Evolutionary conservation across 2,797 vertebrate species (phyloP), one percentile per base, ranked within the genome.

Genomic region (Parotocinclus haroldoi): DNA sequence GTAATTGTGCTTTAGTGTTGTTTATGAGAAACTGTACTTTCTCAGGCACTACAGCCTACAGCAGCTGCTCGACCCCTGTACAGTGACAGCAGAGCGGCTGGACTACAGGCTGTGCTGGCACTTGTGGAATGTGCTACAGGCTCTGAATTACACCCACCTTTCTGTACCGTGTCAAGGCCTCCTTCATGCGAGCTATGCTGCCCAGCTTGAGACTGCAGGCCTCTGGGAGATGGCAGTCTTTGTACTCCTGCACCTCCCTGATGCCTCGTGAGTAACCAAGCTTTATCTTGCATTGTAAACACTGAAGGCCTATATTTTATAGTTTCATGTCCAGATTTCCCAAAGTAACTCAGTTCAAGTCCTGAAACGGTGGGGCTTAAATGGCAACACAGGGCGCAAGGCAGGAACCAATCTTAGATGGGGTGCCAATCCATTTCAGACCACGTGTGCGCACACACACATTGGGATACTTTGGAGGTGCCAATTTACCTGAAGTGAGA

Each of bases 71-170:
- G 95, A 98, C 13, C 95, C 96, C n/a, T 84, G 89, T 65, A 93
- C 92, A 0, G 40, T 95, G 39, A 97, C 93, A 0, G 84, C 85
- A 0, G 87, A 93, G 79, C 92, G 91, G 3, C 83, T 98, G 84
- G 96, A 99, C 64, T 93, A 92, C 77, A 89, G 95, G 1, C 92
- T 99, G 7, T 94, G 92, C 66, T 98, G 96, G 96, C 95, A 98
- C 83, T 86, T 99, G 49, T 98, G 96, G 96, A 91, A 91, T 9
- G 92, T 94, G 42, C 87, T 99, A 0, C 86, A 95, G 56, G 90
- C 93, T 14, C 86, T 98, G 13, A 90, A 94, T 71, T 99, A 95
- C 77, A 88, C 72, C 18, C 95, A 98, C 74, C 89, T 98, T 19
- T 87, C 88, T 1, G 40, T 74, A 53, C 84, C 91, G 1, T 75